A percentile compares a stretch with the other conserved stretches of the same genome.
Evolutionary conservation across 2,113 vertebrate genomes (phyloP).

Genomic region (Mionectes macconnelli): DNA sequence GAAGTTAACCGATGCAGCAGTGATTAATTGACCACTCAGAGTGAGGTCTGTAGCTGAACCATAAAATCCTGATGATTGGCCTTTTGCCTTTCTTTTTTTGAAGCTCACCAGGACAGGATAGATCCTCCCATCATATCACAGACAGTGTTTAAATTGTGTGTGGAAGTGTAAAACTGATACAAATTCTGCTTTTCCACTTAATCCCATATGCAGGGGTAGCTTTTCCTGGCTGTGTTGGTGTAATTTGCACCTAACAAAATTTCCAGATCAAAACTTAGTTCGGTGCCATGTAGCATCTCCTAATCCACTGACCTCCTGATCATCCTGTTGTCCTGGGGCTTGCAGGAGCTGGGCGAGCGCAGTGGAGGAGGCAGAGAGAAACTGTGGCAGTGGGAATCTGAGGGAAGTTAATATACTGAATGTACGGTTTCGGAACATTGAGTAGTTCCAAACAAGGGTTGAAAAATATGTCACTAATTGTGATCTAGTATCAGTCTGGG

Average conservation of each 20-base stretch:
- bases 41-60: background rate
- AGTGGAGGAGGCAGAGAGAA: background rate
- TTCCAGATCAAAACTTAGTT: background rate
- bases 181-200: background rate
- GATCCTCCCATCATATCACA: background rate
- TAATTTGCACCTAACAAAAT: background rate
- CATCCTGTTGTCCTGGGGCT: background rate
- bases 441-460: background rate
- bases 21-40: background rate
- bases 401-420: background rate
- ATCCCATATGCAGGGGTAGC: fast-evolving
- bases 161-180: background rate
- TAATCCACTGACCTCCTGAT: background rate
- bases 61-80: background rate
- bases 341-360: background rate
- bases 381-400: background rate
- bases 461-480: background rate
- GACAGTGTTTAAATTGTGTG: fast-evolving
- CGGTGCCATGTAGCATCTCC: background rate
- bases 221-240: background rate
- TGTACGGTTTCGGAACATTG: background rate
- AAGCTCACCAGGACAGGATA: background rate
- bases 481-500: background rate
- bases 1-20: background rate
- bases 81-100: background rate